Evolutionary conservation across 2,113 vertebrate genomes (phyloP), one percentile per base, ranked within the genome.

Genomic region (Plestiodon gilberti): DNA sequence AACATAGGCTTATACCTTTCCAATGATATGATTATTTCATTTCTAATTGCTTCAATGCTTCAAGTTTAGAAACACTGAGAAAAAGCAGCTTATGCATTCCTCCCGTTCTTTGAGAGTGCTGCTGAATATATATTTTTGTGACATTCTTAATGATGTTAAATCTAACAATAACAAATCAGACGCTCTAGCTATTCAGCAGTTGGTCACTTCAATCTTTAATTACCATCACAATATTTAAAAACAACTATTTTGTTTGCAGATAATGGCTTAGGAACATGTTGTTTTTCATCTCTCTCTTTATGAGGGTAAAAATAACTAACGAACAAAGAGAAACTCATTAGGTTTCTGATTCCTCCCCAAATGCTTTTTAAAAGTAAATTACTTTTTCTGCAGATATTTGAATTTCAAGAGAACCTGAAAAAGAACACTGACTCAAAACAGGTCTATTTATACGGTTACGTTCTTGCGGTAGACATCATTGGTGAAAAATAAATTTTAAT

Each of bases 361-460:
- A 43, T 1, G 52, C 64, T 81, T 20, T 43, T 2, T 1, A 48
- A 48, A 48, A 48, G 33, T 62, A 69, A n/a, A 1, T 3, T 57
- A 81, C 38, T 25, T 43, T 5, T 55, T 57, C 10, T 79, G 20
- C 55, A 18, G n/a, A 80, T 83, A 70, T 33, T 25, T 61, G 40
- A 8, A 71, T 25, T 48, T 80, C 30, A 10, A 61, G 2, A 83
- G 18, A 30, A 57, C 79, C 28, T 71, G 70, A 22, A 22, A 71
- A 71, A 87, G 87, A 83, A 71, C 62, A 81, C 69, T 83, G 61
- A 73, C 25, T 61, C 70, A 74, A 73, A 80, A 35, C 62, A 57
- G 18, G 1, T 64, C 82, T 64, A 59, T 64, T 80, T 35, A 62
- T 69, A 38, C 88, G 23, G 4, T 10, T 48, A 61, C 38, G 52